Evolutionary conservation across 2,888 invertebrate genomes (phyloP), one percentile per base, ranked within the genome.

Genomic region (Acronicta aceris): DNA sequence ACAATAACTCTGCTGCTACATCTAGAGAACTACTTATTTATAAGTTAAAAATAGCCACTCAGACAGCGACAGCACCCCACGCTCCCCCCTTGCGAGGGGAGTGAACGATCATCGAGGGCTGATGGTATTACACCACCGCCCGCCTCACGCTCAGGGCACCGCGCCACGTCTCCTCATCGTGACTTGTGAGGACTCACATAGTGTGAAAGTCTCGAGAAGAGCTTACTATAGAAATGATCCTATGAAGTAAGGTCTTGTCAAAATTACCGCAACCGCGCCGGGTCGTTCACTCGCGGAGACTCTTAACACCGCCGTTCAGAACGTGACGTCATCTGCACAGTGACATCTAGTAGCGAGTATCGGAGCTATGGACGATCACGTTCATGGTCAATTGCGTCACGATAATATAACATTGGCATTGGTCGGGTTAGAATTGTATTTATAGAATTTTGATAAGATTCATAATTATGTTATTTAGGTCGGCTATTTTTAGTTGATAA

Each of bases 1-100:
- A n/a, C 21, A 2, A 3, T 21, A 21, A 21, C 21, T 21, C 4
- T 21, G 21, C 21, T 21, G 21, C 2, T 21, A 2, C 4, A 21
- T 21, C 4, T 21, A 21, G 21, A 21, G 21, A 21, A n/a, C n/a
- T 21, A 21, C 2, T 2, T 21, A 21, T 21, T 3, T 21, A 27
- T 5, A 27, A 5, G 27, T 27, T 50, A 41, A 15, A 56, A 65
- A 48, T 6, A 51, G 51, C 45, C 63, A 59, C 59, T 66, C 59
- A 59, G 66, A 63, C 59, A 66, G 71, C 64, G 69, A 56, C 53
- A 64, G 15, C 47, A 13, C 56, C 64, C 69, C 64, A 70, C 65
- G 3, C 53, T 50, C 47, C 62, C 62, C 38, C n/a, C 46, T 40
- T 17, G 52, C 30, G 13, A 43, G 56, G 47, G 48, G 50, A 53